Percentiles rank a stretch among this genome's conserved stretches.
Conservation (phyloP, 2,797 vertebrate genomes). For the Pangasius mekongensis region DNA sequence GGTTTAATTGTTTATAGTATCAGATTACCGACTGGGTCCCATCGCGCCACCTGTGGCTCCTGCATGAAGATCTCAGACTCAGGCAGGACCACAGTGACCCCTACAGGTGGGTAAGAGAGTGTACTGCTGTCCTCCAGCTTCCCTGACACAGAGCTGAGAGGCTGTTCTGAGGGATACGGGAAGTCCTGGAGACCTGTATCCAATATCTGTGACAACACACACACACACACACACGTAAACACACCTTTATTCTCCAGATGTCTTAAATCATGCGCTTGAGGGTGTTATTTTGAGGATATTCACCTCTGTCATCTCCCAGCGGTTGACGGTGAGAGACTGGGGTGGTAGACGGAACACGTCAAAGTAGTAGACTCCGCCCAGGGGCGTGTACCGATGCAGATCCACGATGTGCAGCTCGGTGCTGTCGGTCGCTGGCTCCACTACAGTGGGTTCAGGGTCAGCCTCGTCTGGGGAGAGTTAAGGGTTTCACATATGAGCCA, state of each 20-base stretch:
- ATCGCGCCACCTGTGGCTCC: conserved; percentile 80
- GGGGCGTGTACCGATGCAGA: conserved; percentile 74
- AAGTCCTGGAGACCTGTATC: conserved; percentile 75
- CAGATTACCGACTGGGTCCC: conserved; percentile 81
- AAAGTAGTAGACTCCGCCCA: conserved; percentile 87
- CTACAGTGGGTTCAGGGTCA: not conserved
- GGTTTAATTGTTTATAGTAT: not conserved
- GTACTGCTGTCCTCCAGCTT: conserved; percentile 59
- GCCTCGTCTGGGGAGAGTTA: conserved; percentile 53
- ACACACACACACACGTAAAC: not conserved
- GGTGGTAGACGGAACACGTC: conserved; percentile 81
- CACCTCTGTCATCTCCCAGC: conserved; percentile 87
- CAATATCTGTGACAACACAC: conserved; percentile 70
- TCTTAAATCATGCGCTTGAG: not conserved
- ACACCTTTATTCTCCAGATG: not conserved
- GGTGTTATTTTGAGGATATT: not conserved
- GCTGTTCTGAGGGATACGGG: conserved; percentile 68
- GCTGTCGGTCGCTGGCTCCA: not conserved
- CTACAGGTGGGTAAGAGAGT: conserved; percentile 62
- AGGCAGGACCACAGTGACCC: conserved; percentile 74
- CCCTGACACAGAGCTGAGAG: conserved; percentile 21
- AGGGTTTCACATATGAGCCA: not conserved
- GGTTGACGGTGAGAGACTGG: conserved; percentile 70
- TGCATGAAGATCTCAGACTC: conserved; percentile 78
- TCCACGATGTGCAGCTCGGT: conserved; percentile 70